These are phyloP conservation scores for Perdita meconis DNA, from an alignment of 2,888 invertebrate species.

Conservation along the genomic window DNA sequence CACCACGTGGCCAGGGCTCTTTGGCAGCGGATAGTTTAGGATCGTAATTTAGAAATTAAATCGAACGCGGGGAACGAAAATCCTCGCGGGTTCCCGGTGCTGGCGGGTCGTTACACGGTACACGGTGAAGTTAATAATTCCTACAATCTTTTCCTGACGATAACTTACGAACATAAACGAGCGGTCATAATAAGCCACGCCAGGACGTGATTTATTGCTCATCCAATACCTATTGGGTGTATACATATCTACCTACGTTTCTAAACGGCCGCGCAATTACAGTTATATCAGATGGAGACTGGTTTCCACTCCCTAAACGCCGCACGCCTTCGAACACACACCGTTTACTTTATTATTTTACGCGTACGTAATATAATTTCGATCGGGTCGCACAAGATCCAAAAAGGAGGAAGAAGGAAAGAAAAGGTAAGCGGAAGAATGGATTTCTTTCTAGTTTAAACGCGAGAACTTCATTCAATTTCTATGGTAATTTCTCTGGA, in stretches of 20 bases:
- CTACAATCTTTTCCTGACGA: slow-evolving; percentile 53
- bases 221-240: slow-evolving; percentile 61
- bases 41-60: slow-evolving; percentile 44
- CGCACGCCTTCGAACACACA: slow-evolving; percentile 43
- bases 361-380: slow-evolving; percentile 23
- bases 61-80: slow-evolving; percentile 23
- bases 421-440: no score
- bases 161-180: slow-evolving; percentile 66
- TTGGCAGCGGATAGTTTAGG: background rate
- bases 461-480: slow-evolving; percentile 49
- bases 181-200: slow-evolving; percentile 68
- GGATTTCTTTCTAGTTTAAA: slow-evolving; percentile 31
- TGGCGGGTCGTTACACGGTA: slow-evolving; percentile 44
- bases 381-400: background rate
- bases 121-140: slow-evolving; percentile 53
- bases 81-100: slow-evolving; percentile 10
- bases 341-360: slow-evolving; percentile 49
- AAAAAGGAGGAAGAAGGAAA: background rate
- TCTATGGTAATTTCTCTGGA: slow-evolving; percentile 51
- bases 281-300: slow-evolving; percentile 69
- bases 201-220: slow-evolving; percentile 64
- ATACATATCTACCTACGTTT: slow-evolving; percentile 61
- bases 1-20: background rate
- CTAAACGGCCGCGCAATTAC: slow-evolving; percentile 68
- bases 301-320: slow-evolving; percentile 66